phyloP scores from a whole-genome alignment of 2,888 invertebrate genomes.

The Sycophila texana region DNA sequence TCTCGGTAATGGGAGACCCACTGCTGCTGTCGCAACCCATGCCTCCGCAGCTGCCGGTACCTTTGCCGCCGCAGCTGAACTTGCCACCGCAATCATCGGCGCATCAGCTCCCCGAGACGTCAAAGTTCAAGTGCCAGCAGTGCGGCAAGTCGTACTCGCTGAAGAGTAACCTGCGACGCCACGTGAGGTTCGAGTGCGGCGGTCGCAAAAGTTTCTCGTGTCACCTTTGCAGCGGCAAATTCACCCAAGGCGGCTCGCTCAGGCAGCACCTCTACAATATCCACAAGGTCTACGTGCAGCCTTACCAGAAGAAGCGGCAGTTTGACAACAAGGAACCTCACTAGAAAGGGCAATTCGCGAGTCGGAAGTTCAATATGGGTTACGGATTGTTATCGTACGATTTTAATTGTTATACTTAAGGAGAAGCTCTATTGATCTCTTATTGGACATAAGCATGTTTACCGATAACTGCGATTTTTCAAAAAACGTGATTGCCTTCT shows the following conservation, averaged over 20 bases:
- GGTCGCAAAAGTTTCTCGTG: conserved; percentile 72
- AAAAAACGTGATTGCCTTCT: too few species aligned
- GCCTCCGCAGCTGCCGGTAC: neutral
- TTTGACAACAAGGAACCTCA: too few species aligned
- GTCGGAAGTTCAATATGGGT: too few species aligned
- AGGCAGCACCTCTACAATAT: conserved; percentile 63
- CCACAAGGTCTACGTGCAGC: conserved; percentile 63
- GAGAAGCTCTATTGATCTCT: too few species aligned
- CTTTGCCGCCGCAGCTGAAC: neutral
- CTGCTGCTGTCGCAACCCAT: neutral
- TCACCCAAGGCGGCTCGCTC: conserved; percentile 81
- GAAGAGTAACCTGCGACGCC: conserved; percentile 63
- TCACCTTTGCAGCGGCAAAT: conserved; percentile 80
- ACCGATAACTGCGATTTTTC: too few species aligned
- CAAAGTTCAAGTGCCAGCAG: conserved; percentile 60
- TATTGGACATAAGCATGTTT: too few species aligned
- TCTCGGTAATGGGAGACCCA: neutral
- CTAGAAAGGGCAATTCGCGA: too few species aligned
- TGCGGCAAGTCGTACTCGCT: conserved; percentile 70
- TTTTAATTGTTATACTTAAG: too few species aligned
- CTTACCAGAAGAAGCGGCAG: conserved; percentile 54
- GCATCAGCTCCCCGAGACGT: neutral
- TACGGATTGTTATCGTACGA: too few species aligned
- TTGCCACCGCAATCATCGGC: neutral
- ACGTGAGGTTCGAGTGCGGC: conserved; percentile 69